Percentiles rank a stretch among this genome's conserved stretches.
phyloP scores from a whole-genome alignment of 1,140 invertebrate species.

The Drosophila orosa region DNA sequence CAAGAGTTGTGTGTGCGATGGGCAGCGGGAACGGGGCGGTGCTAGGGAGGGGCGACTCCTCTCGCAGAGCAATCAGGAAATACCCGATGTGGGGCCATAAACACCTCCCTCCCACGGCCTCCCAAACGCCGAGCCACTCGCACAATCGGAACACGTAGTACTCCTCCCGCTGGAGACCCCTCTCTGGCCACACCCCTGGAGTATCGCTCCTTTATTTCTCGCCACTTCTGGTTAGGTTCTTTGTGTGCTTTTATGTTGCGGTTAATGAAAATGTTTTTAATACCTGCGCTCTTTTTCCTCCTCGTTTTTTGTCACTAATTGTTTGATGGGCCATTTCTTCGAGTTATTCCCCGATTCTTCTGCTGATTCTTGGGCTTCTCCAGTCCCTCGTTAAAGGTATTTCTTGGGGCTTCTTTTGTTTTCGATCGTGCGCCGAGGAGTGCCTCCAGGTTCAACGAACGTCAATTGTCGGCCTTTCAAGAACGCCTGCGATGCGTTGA shows the following conservation, averaged over 20 bases:
- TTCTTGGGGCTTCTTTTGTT: conserved; percentile 2
- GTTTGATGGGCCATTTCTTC: conserved; percentile 4
- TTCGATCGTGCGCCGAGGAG: conserved; percentile 46
- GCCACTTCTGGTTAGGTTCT: conserved; percentile 11
- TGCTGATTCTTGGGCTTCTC: not conserved
- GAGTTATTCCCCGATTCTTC: conserved; percentile 1
- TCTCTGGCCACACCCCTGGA: not conserved
- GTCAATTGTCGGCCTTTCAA: conserved; percentile 31
- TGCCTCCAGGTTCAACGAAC: conserved; percentile 63
- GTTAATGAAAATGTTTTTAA: conserved; percentile 40
- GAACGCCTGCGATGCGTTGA: conserved; percentile 29
- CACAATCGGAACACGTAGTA: conserved; percentile 67
- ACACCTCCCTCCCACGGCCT: conserved; percentile 27
- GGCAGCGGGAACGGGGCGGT: not conserved
- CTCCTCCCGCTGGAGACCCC: not conserved
- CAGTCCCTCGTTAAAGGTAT: not conserved
- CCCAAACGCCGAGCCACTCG: conserved; percentile 37
- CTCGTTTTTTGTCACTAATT: conserved; percentile 2
- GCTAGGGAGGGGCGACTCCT: conserved; percentile 20
- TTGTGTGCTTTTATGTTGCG: conserved; percentile 19
- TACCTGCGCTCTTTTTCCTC: conserved; percentile 7
- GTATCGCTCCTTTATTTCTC: conserved; percentile 3
- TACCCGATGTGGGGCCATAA: conserved; percentile 53
- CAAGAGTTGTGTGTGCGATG: conserved; percentile 76
- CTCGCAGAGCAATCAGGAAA: conserved; percentile 70